phyloP scores from a whole-genome alignment of 2,113 vertebrate genomes.

The human region DNA sequence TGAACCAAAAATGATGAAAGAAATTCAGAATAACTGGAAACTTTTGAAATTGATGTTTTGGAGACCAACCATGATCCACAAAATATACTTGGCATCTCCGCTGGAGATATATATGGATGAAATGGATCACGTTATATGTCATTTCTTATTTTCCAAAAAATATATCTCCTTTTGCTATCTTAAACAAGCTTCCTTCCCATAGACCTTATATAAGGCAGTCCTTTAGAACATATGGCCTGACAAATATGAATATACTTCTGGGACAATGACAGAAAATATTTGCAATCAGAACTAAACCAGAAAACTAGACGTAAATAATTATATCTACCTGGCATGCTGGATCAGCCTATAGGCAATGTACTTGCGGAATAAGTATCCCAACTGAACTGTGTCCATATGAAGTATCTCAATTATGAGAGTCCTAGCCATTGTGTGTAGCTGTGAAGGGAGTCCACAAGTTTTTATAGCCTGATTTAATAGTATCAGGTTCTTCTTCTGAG shows the following conservation, averaged over 20 bases:
- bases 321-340: constrained; percentile 76
- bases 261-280: neutral
- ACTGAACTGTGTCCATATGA: constrained; percentile 49
- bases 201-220: neutral
- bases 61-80: neutral
- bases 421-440: constrained; percentile 46
- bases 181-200: neutral
- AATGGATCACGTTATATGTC: neutral
- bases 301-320: constrained; percentile 13
- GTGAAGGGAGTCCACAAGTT: constrained; percentile 37
- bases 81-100: constrained; percentile 31
- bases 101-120: neutral
- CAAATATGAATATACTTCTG: constrained; percentile 14
- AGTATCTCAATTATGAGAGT: constrained; percentile 67
- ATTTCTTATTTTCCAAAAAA: constrained; percentile 30
- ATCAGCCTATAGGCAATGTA: constrained; percentile 75
- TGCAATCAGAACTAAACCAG: constrained; percentile 31
- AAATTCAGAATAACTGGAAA: neutral
- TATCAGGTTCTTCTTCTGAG: constrained; percentile 74
- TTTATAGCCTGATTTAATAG: constrained; percentile 67
- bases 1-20: neutral
- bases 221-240: constrained; percentile 20
- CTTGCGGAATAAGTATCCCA: constrained; percentile 77
- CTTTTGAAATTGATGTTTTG: constrained; percentile 29
- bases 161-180: constrained; percentile 32